Conservation (phyloP, 2,113 vertebrate species). For the Brachirus orientalis region DNA sequence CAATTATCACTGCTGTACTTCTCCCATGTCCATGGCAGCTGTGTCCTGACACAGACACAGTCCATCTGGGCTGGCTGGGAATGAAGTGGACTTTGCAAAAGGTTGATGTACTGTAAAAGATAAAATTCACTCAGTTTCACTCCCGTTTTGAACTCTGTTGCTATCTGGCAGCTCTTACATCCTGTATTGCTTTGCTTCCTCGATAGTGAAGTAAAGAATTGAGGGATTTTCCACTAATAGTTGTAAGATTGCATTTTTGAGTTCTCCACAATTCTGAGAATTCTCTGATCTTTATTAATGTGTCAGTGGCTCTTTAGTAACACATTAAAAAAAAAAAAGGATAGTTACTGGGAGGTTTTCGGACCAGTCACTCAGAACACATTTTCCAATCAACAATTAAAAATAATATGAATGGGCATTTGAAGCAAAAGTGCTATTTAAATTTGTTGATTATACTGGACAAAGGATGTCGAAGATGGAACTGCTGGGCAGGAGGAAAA, state of each 20-base stretch:
- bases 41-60: slow-evolving; percentile 37
- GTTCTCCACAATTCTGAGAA: slow-evolving; percentile 28
- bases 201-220: slow-evolving; percentile 15
- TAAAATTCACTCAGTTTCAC: slow-evolving; percentile 35
- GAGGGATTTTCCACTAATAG: slow-evolving; percentile 36
- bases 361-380: too few relatives aligned
- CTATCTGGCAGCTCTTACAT: slow-evolving; percentile 45
- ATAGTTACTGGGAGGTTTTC: too few relatives aligned
- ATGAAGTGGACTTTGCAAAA: slow-evolving; percentile 32
- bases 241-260: slow-evolving; percentile 31
- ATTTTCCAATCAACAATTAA: too few relatives aligned
- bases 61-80: slow-evolving; percentile 47
- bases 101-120: slow-evolving; percentile 37
- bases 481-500: too few relatives aligned
- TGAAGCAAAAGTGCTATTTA: too few relatives aligned
- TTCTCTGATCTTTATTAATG: neutral
- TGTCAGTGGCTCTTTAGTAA: too few relatives aligned
- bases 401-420: too few relatives aligned
- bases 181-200: slow-evolving; percentile 31
- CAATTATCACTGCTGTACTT: slow-evolving; percentile 38
- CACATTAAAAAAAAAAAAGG: too few relatives aligned
- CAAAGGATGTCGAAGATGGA: too few relatives aligned
- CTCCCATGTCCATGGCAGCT: slow-evolving; percentile 57
- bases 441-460: too few relatives aligned
- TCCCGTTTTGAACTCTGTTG: slow-evolving; percentile 48